Percentiles rank a stretch among this genome's conserved stretches.
Conservation (phyloP, 2,797 vertebrate genomes). For the Atherinosoma microstoma region DNA sequence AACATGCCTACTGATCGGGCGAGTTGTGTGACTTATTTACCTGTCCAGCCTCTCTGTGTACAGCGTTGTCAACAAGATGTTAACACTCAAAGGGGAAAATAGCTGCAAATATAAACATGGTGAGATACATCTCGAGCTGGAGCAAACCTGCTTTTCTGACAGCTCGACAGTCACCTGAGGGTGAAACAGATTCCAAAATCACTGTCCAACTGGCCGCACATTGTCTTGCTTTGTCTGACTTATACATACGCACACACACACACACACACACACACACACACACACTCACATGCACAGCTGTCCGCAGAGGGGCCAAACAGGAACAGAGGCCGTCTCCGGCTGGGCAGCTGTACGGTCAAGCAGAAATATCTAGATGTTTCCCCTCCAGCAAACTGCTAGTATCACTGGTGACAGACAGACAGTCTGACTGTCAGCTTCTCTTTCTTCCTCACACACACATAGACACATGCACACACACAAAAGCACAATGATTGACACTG, state of each 20-base stretch:
- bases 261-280: constrained; percentile 24
- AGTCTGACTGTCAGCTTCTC: constrained; percentile 65
- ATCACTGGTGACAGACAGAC: constrained; percentile 82
- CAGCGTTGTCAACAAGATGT: constrained; percentile 84
- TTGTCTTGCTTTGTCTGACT: constrained; percentile 69
- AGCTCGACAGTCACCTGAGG: constrained; percentile 85
- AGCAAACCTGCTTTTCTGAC: constrained; percentile 84
- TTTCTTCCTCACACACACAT: constrained; percentile 18
- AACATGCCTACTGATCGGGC: constrained; percentile 36
- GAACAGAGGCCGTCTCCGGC: constrained; percentile 75
- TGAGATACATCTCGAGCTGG: constrained; percentile 79
- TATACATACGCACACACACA: constrained; percentile 12
- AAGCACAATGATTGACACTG: constrained; percentile 47
- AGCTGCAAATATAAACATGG: constrained; percentile 88
- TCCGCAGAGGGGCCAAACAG: constrained; percentile 69
- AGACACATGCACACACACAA: constrained; percentile 11
- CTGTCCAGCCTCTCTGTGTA: constrained; percentile 72
- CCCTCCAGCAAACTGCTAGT: constrained; percentile 79
- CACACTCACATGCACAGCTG: constrained; percentile 18
- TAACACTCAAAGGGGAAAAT: constrained; percentile 85
- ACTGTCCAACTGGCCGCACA: constrained; percentile 76
- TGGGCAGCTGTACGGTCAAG: constrained; percentile 81
- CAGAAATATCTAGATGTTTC: constrained; percentile 82
- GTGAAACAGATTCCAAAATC: constrained; percentile 82
- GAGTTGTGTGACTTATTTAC: constrained; percentile 81